phyloP scores from a whole-genome alignment of 2,113 vertebrate genomes.

The Rhabdomys dilectus region DNA sequence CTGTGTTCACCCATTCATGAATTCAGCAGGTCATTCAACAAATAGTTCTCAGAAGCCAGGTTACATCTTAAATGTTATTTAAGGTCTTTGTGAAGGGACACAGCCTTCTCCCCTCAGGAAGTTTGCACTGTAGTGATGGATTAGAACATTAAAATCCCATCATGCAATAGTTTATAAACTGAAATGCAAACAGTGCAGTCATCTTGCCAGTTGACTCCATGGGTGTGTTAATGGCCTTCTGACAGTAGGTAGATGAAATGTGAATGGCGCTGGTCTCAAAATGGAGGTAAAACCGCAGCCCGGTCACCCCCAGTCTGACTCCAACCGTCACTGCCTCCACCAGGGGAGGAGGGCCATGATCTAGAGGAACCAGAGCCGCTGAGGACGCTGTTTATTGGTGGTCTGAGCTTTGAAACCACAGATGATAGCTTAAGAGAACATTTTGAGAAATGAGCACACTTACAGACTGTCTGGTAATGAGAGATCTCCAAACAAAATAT shows the following conservation, averaged over 20 bases:
- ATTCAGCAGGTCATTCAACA: background rate
- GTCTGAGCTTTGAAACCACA: too few relatives aligned
- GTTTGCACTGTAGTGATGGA: background rate
- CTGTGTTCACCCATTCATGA: background rate
- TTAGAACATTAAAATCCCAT: background rate
- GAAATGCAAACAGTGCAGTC: background rate
- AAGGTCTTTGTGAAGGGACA: background rate
- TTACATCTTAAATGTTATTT: background rate
- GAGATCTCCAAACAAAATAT: too few relatives aligned
- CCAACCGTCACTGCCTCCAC: too few relatives aligned
- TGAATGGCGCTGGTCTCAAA: too few relatives aligned
- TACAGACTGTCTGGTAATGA: too few relatives aligned
- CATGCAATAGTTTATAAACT: background rate
- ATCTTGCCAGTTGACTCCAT: background rate
- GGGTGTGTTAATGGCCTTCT: background rate
- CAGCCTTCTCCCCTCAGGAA: background rate
- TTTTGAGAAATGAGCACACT: too few relatives aligned
- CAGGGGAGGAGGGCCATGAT: too few relatives aligned
- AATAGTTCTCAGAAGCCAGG: background rate
- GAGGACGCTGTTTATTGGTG: too few relatives aligned
- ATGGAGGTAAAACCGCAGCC: too few relatives aligned
- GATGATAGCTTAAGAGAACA: too few relatives aligned
- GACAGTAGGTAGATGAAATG: background rate
- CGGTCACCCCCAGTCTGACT: too few relatives aligned
- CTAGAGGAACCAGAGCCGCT: too few relatives aligned